Evolutionary conservation across 2,888 invertebrate genomes (phyloP), one percentile per base, ranked within the genome.

Genomic region (Spilarctia lutea): DNA sequence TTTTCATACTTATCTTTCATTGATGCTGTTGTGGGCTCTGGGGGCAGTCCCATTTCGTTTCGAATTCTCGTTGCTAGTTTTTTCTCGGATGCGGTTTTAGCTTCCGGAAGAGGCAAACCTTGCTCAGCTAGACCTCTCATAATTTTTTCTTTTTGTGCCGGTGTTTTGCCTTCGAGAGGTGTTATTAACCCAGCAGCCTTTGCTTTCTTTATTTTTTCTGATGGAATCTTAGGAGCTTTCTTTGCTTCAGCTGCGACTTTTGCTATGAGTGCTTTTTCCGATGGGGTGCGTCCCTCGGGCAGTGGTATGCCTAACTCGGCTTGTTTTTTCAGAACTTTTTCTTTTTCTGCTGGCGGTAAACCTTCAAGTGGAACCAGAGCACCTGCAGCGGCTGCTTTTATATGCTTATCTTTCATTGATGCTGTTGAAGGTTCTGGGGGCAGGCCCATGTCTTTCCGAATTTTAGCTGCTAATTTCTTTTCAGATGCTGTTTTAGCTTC

Each of bases 161-260:
- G 42, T 8, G 79, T 68, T 73, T 83, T 83, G 2, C 83, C 83
- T 75, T 80, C 78, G 35, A 85, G 73, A 3, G 84, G 84, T 3
- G 48, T 48, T 48, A 48, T 48, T 48, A 48, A 48, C 3, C 48
- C 48, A 48, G 20, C 48, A 48, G 48, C 48, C 20, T 48, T 48
- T 4, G 48, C 48, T 48, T 48, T 48, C 20, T 18, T 48, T 18
- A 48, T 0, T 13, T 48, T 48, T 18, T 48, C 20, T 48, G 48
- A 48, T 48, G 48, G 48, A 0, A 48, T 48, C 18, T 48, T 48
- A 48, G 4, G 0, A 16, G 48, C 18, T 48, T 48, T 48, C 10
- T 48, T 20, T 3, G 48, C 48, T 66, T 67, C 67, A 27, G 42
- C 42, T 27, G 79, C 75, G 3, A 84, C 30, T 77, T 84, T 84